Base-by-base conservation (phyloP, 2,888 invertebrate species). In the Platypus cylindrus region DNA sequence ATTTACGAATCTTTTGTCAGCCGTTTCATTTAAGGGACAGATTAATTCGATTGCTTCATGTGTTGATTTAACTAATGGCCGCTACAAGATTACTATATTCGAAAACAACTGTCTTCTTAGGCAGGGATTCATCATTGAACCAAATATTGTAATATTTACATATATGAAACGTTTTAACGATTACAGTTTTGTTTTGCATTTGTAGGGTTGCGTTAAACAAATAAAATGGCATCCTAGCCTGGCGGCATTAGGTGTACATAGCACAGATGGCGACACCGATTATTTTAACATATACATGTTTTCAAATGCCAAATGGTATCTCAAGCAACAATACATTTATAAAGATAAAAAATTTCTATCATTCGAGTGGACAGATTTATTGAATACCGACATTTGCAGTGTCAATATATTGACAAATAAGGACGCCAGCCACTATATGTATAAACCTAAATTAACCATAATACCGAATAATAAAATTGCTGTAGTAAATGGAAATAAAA, bases 41-140 rank as follows among this genome's bases (percentile, higher is more conserved):
- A 89, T 87, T 4, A 79, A 75, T 58, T 64, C 85, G 45, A 79
- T 93, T 45, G 81, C 85, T 1, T n/a, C n/a, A 14, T 68, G 78
- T n/a, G 73, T 78, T 28, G 78, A 79, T 48, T 63, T 60, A 43
- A 53, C 71, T 3, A 65, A 71, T 2, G 71, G 76, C 41, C 78
- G 78, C 52, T 78, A 81, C 49, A 68, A 75, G 12, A 67, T 93
- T 11, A 70, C 79, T 3, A 76, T 93, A 48, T 86, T 89, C 62
- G 94, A 94, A 54, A 90, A 85, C 54, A 94, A 94, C 67, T 93
- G 91, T 1, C 44, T 41, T 32, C 28, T 47, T 2, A 50, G 45
- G 28, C 40, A 37, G 9, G 41, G 36, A 5, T 48, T 40, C 30
- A 27, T 36, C 3, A 22, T 46, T 23, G 30, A 42, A 26, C 42